Base-by-base conservation (phyloP, 2,797 vertebrate genomes). In the Graptemys geographica region DNA sequence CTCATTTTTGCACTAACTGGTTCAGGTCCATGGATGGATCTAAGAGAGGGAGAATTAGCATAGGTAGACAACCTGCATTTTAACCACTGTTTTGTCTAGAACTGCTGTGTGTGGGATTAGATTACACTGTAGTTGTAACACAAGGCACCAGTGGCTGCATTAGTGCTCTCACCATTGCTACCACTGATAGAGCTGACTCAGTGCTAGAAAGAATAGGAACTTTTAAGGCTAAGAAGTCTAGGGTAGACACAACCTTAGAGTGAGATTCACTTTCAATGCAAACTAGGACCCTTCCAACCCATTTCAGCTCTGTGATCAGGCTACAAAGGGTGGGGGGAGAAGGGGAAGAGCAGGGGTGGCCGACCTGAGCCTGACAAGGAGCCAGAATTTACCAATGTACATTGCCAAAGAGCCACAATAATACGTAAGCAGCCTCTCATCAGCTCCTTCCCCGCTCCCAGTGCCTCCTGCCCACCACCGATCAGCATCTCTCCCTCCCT, bases 81-180 rank as follows among this genome's bases (percentile, higher is more conserved):
- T 1, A 84, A 11, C 0, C 21, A 7, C 1, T 2, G 25, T n/a
- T 27, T 44, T 53, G 69, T 47, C 83, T 8, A 10, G 11, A 33
- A 76, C 37, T 44, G 52, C 53, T 0, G 1, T 3, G 18, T 69
- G 51, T 10, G 16, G 7, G 69, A 33, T 27, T 15, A n/a, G 89
- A n/a, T 11, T 59, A 44, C 0, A 1, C 56, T 21, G 27, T 0
- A 0, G 4, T 9, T 0, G 0, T 13, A 21, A 44, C 8, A 0
- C 15, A 89, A 5, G 27, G 56, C 86, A 85, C 28, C 31, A 62
- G 12, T 33, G 59, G 28, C 28, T 62, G 25, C 28, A 76, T 56
- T 51, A 49, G 51, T 1, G 27, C 72, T 86, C 37, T n/a, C 21
- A 52, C 72, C 28, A 5, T 11, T 1, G 37, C 49, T 81, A 49